Conservation (phyloP, 2,888 invertebrate species). For the Sipha maydis region DNA sequence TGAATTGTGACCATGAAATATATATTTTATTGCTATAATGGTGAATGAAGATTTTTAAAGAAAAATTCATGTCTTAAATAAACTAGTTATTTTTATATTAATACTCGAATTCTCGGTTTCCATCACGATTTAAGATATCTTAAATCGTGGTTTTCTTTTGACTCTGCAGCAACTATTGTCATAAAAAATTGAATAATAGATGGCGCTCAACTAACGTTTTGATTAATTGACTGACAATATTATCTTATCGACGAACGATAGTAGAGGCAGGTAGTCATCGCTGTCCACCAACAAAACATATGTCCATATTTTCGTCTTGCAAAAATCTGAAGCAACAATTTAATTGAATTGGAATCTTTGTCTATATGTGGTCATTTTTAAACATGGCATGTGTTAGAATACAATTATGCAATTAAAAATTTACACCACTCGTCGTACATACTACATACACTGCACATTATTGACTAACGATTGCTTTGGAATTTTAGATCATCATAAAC, state of each 20-base stretch:
- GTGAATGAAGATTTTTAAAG: no score
- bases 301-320: constrained; percentile 11
- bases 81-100: no score
- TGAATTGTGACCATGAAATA: no score
- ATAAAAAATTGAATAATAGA: background rate
- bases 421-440: background rate
- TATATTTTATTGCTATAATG: no score
- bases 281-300: constrained; percentile 26
- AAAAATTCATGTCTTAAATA: no score
- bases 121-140: no score
- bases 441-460: background rate
- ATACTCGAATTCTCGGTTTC: no score
- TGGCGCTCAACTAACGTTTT: background rate
- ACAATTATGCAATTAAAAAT: constrained; percentile 9
- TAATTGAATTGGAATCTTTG: background rate
- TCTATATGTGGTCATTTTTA: constrained; percentile 29
- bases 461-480: background rate
- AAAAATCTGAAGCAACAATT: constrained; percentile 31
- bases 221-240: background rate
- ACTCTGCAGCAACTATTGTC: no score
- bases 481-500: background rate
- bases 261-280: constrained; percentile 7
- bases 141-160: no score
- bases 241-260: background rate
- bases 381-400: background rate